Evolutionary conservation across 2,113 vertebrate genomes (phyloP).

Genomic region (Irena cyanogastra): DNA sequence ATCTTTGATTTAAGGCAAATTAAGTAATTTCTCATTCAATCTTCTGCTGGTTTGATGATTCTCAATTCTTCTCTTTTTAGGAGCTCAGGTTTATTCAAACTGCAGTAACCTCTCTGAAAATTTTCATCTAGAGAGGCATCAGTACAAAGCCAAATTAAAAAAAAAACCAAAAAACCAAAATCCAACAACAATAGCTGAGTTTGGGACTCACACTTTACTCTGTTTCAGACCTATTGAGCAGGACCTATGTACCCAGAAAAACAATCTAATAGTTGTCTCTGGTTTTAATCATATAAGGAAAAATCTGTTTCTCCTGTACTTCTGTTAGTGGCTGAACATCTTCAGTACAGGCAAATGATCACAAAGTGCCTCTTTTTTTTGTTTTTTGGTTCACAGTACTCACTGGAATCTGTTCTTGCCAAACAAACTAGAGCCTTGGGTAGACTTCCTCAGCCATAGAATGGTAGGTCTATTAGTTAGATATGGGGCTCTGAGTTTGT

Average conservation of each 20-base stretch:
- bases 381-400: neutral
- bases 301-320: neutral
- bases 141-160: neutral
- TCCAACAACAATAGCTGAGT: neutral
- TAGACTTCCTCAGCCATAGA: neutral
- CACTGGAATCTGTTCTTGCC: neutral
- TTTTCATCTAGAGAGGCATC: neutral
- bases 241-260: neutral
- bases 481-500: neutral
- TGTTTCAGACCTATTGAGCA: neutral
- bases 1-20: neutral
- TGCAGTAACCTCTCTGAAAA: neutral
- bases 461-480: neutral
- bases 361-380: neutral
- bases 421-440: neutral
- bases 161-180: neutral
- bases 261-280: neutral
- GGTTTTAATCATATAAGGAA: neutral
- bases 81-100: neutral
- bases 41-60: neutral
- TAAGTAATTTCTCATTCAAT: neutral
- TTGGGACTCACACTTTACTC: neutral
- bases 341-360: neutral
- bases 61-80: neutral
- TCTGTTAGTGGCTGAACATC: neutral